Evolutionary conservation across 2,113 vertebrate genomes (phyloP).

Genomic region (Microcebus griseorufus): DNA sequence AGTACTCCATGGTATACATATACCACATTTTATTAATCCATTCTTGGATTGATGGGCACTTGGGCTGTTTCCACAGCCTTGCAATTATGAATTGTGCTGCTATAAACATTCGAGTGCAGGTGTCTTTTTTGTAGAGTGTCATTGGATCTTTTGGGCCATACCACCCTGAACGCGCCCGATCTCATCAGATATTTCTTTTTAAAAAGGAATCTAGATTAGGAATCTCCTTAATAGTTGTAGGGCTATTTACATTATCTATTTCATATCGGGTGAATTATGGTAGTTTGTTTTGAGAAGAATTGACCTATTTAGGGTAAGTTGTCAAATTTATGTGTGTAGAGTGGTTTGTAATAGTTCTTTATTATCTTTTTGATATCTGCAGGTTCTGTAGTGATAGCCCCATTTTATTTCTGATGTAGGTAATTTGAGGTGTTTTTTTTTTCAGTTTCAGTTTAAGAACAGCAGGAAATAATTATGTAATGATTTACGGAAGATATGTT

Average conservation of each 20-base stretch:
- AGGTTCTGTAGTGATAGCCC: background rate
- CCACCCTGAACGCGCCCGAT: too few relatives aligned
- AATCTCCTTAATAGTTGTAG: slow-evolving; percentile 15
- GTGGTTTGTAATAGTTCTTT: background rate
- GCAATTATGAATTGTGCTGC: too few relatives aligned
- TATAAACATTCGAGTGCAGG: too few relatives aligned
- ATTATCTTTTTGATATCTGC: background rate
- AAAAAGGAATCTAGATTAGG: background rate
- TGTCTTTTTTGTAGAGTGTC: too few relatives aligned
- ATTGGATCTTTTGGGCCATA: too few relatives aligned
- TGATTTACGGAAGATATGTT: slow-evolving; percentile 55
- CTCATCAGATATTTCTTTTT: background rate
- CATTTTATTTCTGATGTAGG: background rate
- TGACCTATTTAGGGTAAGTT: background rate
- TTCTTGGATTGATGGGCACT: too few relatives aligned
- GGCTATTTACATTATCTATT: background rate
- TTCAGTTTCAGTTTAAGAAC: slow-evolving; percentile 61
- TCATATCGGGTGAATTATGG: background rate
- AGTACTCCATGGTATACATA: too few relatives aligned
- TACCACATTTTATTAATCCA: too few relatives aligned
- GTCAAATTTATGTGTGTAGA: background rate
- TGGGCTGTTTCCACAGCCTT: too few relatives aligned
- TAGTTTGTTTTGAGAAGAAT: background rate
- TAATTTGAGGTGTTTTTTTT: background rate
- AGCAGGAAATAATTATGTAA: slow-evolving; percentile 63